Conservation (phyloP, 2,113 vertebrate species). For the Antigone vipio region DNA sequence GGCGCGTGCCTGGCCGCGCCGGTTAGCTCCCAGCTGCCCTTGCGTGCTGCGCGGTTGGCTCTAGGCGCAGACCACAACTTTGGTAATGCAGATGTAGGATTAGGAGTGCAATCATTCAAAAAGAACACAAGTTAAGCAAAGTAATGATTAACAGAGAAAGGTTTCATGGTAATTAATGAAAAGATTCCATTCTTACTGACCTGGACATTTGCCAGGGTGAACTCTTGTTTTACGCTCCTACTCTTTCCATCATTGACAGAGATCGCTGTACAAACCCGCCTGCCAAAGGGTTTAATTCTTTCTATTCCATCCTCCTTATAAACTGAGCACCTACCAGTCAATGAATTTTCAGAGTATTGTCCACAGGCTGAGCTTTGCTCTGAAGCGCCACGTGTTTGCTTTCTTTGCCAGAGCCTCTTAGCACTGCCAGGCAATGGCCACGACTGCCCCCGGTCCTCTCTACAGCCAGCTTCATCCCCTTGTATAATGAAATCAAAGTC, state of each 20-base stretch:
- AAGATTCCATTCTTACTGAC: background rate
- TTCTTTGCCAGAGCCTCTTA: background rate
- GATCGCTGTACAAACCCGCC: background rate
- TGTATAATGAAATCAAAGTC: background rate
- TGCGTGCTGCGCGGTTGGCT: fast-evolving
- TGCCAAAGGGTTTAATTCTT: background rate
- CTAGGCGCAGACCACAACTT: background rate
- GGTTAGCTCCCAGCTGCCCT: background rate
- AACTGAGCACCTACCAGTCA: background rate
- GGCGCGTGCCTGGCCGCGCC: fast-evolving
- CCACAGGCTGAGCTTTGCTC: background rate
- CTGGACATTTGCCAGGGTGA: background rate
- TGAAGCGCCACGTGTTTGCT: background rate
- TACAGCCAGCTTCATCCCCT: background rate
- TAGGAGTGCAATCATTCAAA: background rate
- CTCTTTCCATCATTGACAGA: background rate
- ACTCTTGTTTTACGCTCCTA: background rate
- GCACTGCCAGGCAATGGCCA: background rate
- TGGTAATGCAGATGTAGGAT: background rate
- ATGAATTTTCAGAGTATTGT: background rate
- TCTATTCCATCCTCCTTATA: background rate
- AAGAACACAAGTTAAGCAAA: background rate
- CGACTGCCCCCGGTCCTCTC: fast-evolving
- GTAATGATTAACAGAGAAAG: background rate
- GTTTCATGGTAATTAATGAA: background rate